Evolutionary conservation across 1,140 invertebrate genomes (phyloP), one percentile per base, ranked within the genome.

Genomic region (Potamilus streckersoni): DNA sequence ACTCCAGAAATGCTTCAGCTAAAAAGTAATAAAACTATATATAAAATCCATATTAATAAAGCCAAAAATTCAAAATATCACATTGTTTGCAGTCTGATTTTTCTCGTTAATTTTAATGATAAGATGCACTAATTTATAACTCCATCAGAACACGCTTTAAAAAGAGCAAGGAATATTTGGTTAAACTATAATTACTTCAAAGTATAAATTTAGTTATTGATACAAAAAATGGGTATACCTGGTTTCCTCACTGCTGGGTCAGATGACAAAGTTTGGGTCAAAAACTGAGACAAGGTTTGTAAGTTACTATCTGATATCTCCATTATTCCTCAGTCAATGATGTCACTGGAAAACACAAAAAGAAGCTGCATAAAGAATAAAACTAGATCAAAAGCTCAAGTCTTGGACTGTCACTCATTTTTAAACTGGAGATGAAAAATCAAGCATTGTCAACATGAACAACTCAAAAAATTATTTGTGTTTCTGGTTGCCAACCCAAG

Each of bases 1-100:
- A 93, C 90, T 97, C 94, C 73, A 99, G 91, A 90, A 97, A 96
- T 83, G 96, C 95, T 90, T 99, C 97, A 85, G 97, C 97, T 88
- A 83, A 17, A 84, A 84, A 69, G 23, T 72, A 73, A 74, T 61
- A 62, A n/a, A 57, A 17, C 60, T 20, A 8, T 71, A 55, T 19
- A 31, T 16, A 67, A n/a, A 23, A 13, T 55, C 67, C n/a, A 19
- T 27, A 20, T 27, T 67, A 27, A 49, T 27, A 4, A 23, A n/a
- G 13, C 31, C 1, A 13, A 49, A 27, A 14, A n/a, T 31, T 66
- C 68, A 74, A 49, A 14, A 31, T 55, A 14, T 19, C 16, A 56
- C 19, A 57, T 8, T 20, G 27, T 19, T 3, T 23, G 8, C 58
- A 57, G 20, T 12, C 19, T 57, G 19, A 20, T 19, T 70, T 69